Conservation (phyloP, 2,113 vertebrate species). For the Callithrix jacchus region DNA sequence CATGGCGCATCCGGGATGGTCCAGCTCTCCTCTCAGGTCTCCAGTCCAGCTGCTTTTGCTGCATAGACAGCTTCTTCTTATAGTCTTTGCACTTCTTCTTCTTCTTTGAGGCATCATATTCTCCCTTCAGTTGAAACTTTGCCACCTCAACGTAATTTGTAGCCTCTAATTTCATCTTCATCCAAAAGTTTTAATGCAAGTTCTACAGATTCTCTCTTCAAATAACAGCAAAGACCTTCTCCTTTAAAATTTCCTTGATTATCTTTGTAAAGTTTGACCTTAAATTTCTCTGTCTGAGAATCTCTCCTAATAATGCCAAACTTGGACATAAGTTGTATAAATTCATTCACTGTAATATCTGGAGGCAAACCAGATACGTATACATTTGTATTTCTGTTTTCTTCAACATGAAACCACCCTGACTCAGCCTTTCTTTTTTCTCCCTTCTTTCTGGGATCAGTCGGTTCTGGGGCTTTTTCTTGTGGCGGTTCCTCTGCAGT, state of each 20-base stretch:
- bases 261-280: constrained; percentile 98
- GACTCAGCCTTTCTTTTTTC: constrained; percentile 94
- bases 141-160: constrained; percentile 95
- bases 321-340: constrained; percentile 94
- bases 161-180: constrained; percentile 94
- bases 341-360: constrained; percentile 94
- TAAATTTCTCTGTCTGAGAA: constrained; percentile 94
- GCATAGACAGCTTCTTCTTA: constrained; percentile 92
- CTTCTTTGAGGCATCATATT: constrained; percentile 96
- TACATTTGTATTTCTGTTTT: constrained; percentile 95
- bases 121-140: constrained; percentile 94
- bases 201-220: constrained; percentile 96
- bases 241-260: constrained; percentile 96
- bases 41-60: constrained; percentile 98
- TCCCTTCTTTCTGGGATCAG: constrained; percentile 87
- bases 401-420: constrained; percentile 97
- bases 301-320: constrained; percentile 97
- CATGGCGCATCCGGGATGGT: constrained; percentile 88
- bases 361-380: constrained; percentile 96
- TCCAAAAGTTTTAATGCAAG: constrained; percentile 93
- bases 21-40: constrained; percentile 92
- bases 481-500: constrained; percentile 58
- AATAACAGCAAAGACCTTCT: constrained; percentile 97
- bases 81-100: constrained; percentile 97
- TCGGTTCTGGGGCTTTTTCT: constrained; percentile 70